Evolutionary conservation across 2,888 invertebrate genomes (phyloP), one percentile per base, ranked within the genome.

Genomic region (Epinotia ramella): DNA sequence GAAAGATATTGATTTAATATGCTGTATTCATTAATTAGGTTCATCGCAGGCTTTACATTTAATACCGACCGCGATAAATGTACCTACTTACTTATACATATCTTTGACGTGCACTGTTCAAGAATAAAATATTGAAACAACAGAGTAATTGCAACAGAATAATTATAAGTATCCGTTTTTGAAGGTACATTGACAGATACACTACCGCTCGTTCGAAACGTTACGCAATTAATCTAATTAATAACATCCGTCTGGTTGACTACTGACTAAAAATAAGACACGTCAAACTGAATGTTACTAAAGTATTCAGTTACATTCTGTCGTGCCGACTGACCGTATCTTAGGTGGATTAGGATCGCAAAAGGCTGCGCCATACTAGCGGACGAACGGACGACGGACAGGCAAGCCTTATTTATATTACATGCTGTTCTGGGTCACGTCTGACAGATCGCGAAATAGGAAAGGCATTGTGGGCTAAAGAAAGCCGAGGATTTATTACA

Each of bases 321-420:
- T 44, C 40, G 20, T 33, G 18, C 56, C 40, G 7, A 16, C 44
- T 59, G 24, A 59, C 20, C 20, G 7, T 28, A 16, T n/a, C 49
- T 24, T 53, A 49, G 11, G 7, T 28, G 64, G 24, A 65, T 49
- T 3, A 24, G 24, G 46, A 20, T 20, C 20, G 18, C n/a, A 33
- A 18, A 28, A 18, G 16, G 53, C 53, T 20, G 56, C 49, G 49
- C 13, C n/a, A 28, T 33, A 40, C 33, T 28, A 59, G 12, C 24
- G 28, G 46, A 56, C 18, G 18, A 56, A 33, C 56, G 13, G 56
- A 3, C 53, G 64, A 9, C 66, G 24, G 28, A 24, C 6, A 53
- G 16, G n/a, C 56, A 40, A 40, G 40, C 40, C 40, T 40, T 40
- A 40, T 28, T 65, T 65, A 44, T 68, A 59, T 68, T 40, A 44